Conservation (phyloP, 2,113 vertebrate species). For the Tamias sibiricus region DNA sequence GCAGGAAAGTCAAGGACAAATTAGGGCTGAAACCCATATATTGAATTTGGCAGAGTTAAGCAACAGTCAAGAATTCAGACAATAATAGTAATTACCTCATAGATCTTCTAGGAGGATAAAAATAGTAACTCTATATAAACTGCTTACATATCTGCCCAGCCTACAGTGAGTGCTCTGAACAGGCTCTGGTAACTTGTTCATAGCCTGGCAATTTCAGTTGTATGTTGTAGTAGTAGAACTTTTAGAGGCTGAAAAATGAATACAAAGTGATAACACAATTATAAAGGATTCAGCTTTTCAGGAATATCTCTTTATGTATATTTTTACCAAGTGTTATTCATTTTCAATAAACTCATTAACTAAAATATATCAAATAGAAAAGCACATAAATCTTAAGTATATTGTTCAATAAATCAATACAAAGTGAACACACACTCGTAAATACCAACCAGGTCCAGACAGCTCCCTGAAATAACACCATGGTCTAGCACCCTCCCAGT, state of each 20-base stretch:
- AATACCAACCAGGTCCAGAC: neutral
- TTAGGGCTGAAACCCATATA: neutral
- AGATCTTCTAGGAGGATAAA: neutral
- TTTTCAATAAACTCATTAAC: neutral
- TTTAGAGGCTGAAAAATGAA: neutral
- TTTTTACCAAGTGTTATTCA: neutral
- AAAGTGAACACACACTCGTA: neutral
- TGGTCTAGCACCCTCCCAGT: neutral
- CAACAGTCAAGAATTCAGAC: neutral
- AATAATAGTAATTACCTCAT: neutral
- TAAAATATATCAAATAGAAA: neutral
- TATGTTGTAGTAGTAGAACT: neutral
- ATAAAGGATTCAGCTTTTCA: neutral
- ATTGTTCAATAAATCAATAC: neutral
- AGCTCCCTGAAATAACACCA: neutral
- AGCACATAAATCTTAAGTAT: neutral
- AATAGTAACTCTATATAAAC: neutral
- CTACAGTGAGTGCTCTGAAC: neutral
- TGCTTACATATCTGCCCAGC: neutral
- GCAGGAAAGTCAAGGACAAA: neutral
- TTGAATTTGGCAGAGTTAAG: neutral
- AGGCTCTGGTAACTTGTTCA: neutral
- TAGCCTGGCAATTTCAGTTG: neutral
- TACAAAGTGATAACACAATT: neutral
- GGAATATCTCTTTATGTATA: neutral